Base-by-base conservation (phyloP, 2,888 invertebrate genomes). In the Lacanobia oleracea region DNA sequence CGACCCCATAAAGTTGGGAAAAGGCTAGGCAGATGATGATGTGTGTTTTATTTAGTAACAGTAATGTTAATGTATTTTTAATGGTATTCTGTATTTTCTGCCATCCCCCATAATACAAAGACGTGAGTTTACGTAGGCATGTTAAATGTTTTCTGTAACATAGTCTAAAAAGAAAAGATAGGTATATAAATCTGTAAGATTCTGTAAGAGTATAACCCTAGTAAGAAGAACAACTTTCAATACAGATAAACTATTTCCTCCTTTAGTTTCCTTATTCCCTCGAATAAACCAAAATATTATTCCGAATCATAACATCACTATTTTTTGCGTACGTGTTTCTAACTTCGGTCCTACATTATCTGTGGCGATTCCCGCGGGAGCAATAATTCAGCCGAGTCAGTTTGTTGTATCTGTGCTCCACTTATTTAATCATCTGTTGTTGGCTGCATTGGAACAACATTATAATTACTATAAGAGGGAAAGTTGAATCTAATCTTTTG, bases 301-400 rank as follows among this genome's bases (percentile, higher is more conserved):
- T 51, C 66, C 40, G 67, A 68, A 84, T 79, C 79, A 82, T 79
- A 79, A 85, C 85, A 82, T 75, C 87, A 86, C 86, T 89, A 89
- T 89, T 89, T 88, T 90, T 89, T 86, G 83, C 79, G 75, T 83
- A 77, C 82, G 74, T 87, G 85, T 87, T 86, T 76, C 81, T 81
- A 83, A 84, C 83, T 80, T 76, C 68, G 78, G 70, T 65, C 80
- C 75, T 83, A 85, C 83, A 88, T 87, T 89, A 89, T 90, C 88
- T 88, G 75, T 77, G 83, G 73, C 40, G 67, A 54, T 69, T 89
- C 89, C 84, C 88, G 53, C 33, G 81, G 85, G 90, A 67, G 81
- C 82, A 70, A 90, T 90, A 89, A 86, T 87, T 90, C 89, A 88
- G 75, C 69, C 66, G 75, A 79, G 73, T 80, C 79, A 78, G 81